phyloP scores from a whole-genome alignment of 1,140 invertebrate genomes.

The Tetramorium alpestre region DNA sequence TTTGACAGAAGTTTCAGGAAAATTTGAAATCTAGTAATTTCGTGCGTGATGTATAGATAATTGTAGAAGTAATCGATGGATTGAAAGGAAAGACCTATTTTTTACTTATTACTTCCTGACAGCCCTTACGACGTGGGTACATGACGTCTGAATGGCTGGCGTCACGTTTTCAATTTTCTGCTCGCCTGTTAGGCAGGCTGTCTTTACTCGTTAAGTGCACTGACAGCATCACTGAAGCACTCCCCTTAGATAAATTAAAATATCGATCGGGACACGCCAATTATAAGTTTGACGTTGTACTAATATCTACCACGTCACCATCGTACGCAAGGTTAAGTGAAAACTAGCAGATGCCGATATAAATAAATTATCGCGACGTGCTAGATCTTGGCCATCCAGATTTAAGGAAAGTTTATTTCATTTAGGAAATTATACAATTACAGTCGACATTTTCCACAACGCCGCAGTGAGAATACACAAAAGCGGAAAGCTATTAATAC shows the following conservation, averaged over 20 bases:
- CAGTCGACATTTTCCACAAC: background rate
- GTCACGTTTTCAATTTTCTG: constrained; percentile 85
- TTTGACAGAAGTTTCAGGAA: background rate
- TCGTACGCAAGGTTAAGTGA: constrained; percentile 58
- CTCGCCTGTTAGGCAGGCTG: constrained; percentile 80
- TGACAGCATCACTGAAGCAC: constrained; percentile 81
- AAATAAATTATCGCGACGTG: constrained; percentile 56
- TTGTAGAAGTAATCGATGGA: constrained; percentile 77
- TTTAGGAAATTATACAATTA: constrained; percentile 3
- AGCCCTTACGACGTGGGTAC: constrained; percentile 68
- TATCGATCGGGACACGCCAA: constrained; percentile 84
- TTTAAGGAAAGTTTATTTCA: background rate
- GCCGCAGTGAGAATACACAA: background rate
- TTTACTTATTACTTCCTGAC: constrained; percentile 82
- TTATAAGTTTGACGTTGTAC: constrained; percentile 83
- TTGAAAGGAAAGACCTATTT: constrained; percentile 75
- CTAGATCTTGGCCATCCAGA: background rate
- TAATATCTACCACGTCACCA: constrained; percentile 79
- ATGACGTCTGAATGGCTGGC: constrained; percentile 81
- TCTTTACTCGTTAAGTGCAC: constrained; percentile 82
- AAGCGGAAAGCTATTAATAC: background rate
- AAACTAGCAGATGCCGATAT: constrained; percentile 63
- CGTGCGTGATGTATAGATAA: constrained; percentile 62
- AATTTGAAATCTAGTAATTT: constrained; percentile 19
- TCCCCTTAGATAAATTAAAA: constrained; percentile 84